Evolutionary conservation across 92 coral and sea anemone species (phyloP).

Genomic region (Porites divaricata): DNA sequence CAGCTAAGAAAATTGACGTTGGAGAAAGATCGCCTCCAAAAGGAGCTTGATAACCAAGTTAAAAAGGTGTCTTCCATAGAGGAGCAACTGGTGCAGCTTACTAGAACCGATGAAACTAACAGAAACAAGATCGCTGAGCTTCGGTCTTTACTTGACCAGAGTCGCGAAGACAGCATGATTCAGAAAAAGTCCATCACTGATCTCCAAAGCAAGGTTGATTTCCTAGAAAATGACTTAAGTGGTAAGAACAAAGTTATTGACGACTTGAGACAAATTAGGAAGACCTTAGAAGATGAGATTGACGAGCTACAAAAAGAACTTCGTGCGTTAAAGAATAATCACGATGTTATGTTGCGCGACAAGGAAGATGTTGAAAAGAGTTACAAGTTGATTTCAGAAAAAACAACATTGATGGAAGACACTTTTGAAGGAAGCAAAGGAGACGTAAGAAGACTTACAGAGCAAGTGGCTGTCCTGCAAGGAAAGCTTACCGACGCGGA

Average conservation of each 20-base stretch:
- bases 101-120: conserved; percentile 62
- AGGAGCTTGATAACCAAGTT: conserved; percentile 78
- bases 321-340: conserved; percentile 60
- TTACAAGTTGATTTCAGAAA: conserved; percentile 66
- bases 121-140: conserved; percentile 87
- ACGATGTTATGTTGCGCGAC: conserved; percentile 60
- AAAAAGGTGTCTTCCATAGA: conserved; percentile 71
- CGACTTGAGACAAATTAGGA: conserved; percentile 61
- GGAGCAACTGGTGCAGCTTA: conserved; percentile 70
- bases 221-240: conserved; percentile 60
- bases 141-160: conserved; percentile 64
- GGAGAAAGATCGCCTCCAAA: conserved; percentile 79
- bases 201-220: conserved; percentile 67
- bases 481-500: conserved; percentile 70
- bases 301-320: conserved; percentile 71
- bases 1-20: conserved; percentile 58
- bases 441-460: conserved; percentile 75
- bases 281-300: conserved; percentile 54
- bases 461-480: conserved; percentile 66
- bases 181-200: conserved; percentile 70
- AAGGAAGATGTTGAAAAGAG: conserved; percentile 66
- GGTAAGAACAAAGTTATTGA: conserved; percentile 61
- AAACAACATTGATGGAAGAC: conserved; percentile 67
- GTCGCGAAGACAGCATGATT: conserved; percentile 66
- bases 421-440: conserved; percentile 73